These are phyloP conservation scores for Tamias sibiricus DNA, from an alignment of 2,113 vertebrate genomes.

Conservation along the genomic window DNA sequence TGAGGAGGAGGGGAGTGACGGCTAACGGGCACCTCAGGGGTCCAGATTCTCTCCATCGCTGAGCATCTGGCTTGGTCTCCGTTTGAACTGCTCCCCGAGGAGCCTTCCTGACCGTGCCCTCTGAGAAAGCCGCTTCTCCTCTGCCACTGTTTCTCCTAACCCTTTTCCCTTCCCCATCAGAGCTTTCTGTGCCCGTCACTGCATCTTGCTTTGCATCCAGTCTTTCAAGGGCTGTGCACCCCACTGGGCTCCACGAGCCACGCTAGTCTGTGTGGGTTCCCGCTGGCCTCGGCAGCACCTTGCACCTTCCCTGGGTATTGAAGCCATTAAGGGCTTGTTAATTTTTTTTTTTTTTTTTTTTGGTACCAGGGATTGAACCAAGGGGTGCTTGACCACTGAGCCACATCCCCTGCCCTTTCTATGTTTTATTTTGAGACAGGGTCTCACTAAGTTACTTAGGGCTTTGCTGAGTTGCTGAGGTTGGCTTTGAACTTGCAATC, in stretches of 20 bases:
- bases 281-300: background rate
- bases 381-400: no score
- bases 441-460: no score
- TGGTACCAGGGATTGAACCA: no score
- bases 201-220: rapidly evolving
- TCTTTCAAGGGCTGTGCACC: background rate
- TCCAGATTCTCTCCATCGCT: background rate
- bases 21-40: no score
- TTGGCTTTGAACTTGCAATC: no score
- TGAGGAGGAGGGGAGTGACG: background rate
- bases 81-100: background rate
- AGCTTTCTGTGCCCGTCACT: no score
- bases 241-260: background rate
- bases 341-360: background rate
- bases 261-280: background rate
- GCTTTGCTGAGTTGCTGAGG: no score
- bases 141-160: no score
- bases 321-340: no score
- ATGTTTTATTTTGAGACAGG: no score
- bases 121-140: rapidly evolving
- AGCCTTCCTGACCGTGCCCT: rapidly evolving
- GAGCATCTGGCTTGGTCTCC: background rate
- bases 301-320: no score
- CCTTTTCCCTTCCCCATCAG: background rate
- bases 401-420: no score